Evolutionary conservation across 1,140 invertebrate genomes (phyloP).

Genomic region (Aphaenogaster ashmeadi): DNA sequence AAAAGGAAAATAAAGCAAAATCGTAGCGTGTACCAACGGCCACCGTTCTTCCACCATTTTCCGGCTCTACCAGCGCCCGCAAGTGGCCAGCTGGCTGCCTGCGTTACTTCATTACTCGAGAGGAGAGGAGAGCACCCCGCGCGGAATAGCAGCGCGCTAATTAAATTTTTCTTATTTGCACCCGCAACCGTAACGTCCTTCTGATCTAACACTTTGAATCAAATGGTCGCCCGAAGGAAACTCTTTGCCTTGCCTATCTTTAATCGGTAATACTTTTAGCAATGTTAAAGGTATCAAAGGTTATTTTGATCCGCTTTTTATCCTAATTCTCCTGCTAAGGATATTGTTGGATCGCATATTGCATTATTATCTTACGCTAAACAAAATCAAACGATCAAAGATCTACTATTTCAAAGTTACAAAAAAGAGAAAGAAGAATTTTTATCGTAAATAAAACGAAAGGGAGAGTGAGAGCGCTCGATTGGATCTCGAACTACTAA

Average conservation of each 20-base stretch:
- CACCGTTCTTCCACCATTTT: conserved; percentile 53
- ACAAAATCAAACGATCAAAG: conserved; percentile 30
- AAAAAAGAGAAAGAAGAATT: neutral
- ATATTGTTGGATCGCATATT: neutral
- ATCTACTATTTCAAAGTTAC: neutral
- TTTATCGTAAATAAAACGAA: conserved; percentile 52
- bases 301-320: neutral
- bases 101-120: conserved; percentile 71
- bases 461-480: conserved; percentile 30
- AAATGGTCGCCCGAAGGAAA: neutral
- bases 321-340: neutral
- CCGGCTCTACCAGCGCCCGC: conserved; percentile 31
- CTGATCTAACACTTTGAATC: conserved; percentile 10
- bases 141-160: conserved; percentile 68
- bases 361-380: neutral
- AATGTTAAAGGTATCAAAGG: neutral
- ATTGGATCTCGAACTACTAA: conserved; percentile 49
- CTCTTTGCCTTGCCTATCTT: neutral
- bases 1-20: conserved; percentile 67
- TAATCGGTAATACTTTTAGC: neutral
- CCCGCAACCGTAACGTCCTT: conserved; percentile 19
- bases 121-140: conserved; percentile 54
- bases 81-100: conserved; percentile 64
- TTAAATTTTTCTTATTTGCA: conserved; percentile 73
- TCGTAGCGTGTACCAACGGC: conserved; percentile 25